Base-by-base conservation (phyloP, 1,140 invertebrate genomes). In the Trachelipus rathkii region DNA sequence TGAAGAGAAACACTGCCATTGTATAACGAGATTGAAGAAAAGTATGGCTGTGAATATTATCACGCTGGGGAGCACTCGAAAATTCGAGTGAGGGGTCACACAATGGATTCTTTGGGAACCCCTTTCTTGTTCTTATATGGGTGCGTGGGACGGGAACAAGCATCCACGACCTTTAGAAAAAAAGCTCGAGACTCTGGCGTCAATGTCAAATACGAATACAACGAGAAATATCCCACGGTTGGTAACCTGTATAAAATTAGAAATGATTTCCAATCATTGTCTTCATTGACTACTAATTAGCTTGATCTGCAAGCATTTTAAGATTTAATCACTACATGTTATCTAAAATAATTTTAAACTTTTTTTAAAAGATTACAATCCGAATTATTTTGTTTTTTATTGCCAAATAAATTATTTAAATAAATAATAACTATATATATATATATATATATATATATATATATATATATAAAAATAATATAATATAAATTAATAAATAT, bases 41-140 rank as follows among this genome's bases (percentile, higher is more conserved):
- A 89, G 24, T 92, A 91, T 82, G 88, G 91, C 24, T 92, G 94
- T 0, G 92, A 96, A 71, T 99, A 93, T 86, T 93, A n/a, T n/a
- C n/a, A 95, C 76, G 96, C 96, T 71, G 97, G 97, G 97, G 97
- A 78, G 94, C 66, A 93, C 94, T 19, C 95, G n/a, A 98, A 84
- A 99, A 99, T 87, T 89, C 95, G 0, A 87, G n/a, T 98, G 78
- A 87, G n/a, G 96, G 82, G 93, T 98, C 0, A 92, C 92, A 10
- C 95, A 80, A 76, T 98, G 96, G 96, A 89, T 99, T 73, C 83
- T 97, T 33, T n/a, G 90, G 50, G 90, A 90, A 82, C 93, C 94
- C 6, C 90, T n/a, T 75, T 86, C 93, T 0, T 88, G 92, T 44
- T 91, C 92, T 4, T 98, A 95, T 85, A 95, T 98, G 86, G 97